Conservation (phyloP, 2,113 vertebrate genomes). For the Phalacrocorax carbo region DNA sequence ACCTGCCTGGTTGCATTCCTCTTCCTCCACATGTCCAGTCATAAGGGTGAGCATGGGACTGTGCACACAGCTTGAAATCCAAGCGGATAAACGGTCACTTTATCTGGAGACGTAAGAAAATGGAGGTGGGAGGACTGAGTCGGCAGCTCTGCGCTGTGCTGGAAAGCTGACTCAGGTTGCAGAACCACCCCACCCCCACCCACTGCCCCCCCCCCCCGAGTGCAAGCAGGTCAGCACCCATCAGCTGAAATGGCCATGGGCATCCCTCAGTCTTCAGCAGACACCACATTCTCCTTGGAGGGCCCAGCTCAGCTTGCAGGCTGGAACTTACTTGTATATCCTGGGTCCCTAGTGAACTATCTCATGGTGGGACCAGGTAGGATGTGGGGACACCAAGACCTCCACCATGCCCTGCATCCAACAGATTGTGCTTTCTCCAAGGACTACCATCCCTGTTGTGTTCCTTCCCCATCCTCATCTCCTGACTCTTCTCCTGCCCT, state of each 20-base stretch:
- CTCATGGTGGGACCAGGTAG: not conserved
- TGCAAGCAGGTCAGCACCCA: not conserved
- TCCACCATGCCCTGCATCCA: not conserved
- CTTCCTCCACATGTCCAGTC: conserved; percentile 23
- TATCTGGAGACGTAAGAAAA: not conserved
- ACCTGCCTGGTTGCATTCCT: conserved; percentile 67
- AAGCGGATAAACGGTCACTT: conserved; percentile 15
- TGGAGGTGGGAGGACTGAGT: not conserved
- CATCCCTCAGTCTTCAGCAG: not conserved
- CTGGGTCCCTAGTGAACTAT: not conserved
- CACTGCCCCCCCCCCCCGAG: not conserved
- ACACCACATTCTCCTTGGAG: not conserved
- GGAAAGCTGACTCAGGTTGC: not conserved
- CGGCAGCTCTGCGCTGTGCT: not conserved
- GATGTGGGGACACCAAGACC: not conserved
- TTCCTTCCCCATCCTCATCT: not conserved
- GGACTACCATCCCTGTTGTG: fast-evolving
- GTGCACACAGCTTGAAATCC: conserved; percentile 29
- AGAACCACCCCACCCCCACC: not conserved
- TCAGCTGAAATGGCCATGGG: not conserved
- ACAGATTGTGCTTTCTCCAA: not conserved
- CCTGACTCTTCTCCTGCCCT: not conserved
- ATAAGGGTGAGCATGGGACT: not conserved
- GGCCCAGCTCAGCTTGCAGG: not conserved
- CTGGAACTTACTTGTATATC: not conserved